Percentiles rank a stretch among this genome's conserved stretches.
These are phyloP conservation scores for Myrmophylax atrothorax DNA, from an alignment of 2,113 vertebrate species.

Conservation along the genomic window DNA sequence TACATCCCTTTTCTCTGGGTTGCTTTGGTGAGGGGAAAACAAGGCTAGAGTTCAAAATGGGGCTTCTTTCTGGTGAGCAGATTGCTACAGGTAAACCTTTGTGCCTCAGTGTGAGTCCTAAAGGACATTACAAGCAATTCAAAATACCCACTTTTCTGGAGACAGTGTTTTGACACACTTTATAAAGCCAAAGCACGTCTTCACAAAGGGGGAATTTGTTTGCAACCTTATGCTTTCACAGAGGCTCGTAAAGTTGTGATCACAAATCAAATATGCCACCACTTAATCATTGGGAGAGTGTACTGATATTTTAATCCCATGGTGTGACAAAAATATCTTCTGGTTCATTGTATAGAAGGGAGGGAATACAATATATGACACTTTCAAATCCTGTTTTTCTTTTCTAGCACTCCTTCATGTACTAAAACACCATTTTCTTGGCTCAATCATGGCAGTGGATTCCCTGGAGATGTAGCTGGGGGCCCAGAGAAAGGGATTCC, in stretches of 20 bases:
- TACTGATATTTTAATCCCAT: not conserved
- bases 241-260: not conserved
- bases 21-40: not conserved
- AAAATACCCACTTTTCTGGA: not conserved
- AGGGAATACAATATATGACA: not conserved
- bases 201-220: not conserved
- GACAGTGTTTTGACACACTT: not conserved
- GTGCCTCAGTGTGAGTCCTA: not conserved
- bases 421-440: not conserved
- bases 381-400: not conserved
- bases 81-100: not conserved
- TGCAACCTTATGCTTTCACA: not conserved
- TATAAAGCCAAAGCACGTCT: not conserved
- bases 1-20: rapidly evolving
- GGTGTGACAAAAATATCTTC: not conserved
- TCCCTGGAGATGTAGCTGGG: not conserved
- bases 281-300: not conserved
- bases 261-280: not conserved
- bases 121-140: not conserved
- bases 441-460: not conserved
- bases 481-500: not conserved
- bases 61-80: not conserved
- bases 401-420: not conserved
- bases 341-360: not conserved
- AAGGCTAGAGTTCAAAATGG: not conserved